Evolutionary conservation across 2,797 vertebrate genomes (phyloP).

Genomic region (Epinephelus awoara): DNA sequence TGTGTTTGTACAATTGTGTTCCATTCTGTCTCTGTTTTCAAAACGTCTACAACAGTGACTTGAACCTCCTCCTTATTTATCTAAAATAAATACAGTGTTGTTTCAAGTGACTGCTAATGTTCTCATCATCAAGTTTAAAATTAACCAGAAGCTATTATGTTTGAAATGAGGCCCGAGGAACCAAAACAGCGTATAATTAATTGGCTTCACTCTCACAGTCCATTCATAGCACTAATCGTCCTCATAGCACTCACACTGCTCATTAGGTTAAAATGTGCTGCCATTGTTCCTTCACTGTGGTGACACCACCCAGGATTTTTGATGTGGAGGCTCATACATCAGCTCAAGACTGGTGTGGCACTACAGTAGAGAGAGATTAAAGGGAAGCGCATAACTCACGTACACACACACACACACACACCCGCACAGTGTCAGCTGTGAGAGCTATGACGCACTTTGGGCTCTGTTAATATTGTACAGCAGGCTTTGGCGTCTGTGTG

Average conservation of each 20-base stretch:
- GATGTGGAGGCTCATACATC: conserved; percentile 62
- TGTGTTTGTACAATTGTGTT: too few relatives aligned
- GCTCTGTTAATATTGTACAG: conserved; percentile 87
- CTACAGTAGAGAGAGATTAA: conserved; percentile 70
- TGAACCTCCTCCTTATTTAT: not conserved
- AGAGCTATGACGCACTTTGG: conserved; percentile 86
- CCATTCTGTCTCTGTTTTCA: too few relatives aligned
- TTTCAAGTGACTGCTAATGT: not conserved
- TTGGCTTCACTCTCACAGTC: conserved; percentile 19
- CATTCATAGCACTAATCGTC: conserved; percentile 38
- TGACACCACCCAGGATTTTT: conserved; percentile 57
- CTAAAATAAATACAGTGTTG: not conserved
- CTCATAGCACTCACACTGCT: conserved; percentile 8
- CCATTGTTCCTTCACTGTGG: conserved; percentile 59
- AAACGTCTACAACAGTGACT: too few relatives aligned
- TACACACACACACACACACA: conserved; percentile 51
- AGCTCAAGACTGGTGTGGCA: conserved; percentile 58
- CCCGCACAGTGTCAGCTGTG: conserved; percentile 80
- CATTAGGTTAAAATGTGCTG: conserved; percentile 26
- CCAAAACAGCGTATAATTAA: conserved; percentile 16
- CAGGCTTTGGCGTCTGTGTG: conserved; percentile 83
- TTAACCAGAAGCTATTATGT: not conserved
- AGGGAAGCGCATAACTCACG: conserved; percentile 45
- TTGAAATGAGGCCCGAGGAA: not conserved
- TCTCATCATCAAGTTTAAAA: not conserved